Evolutionary conservation across 2,113 vertebrate genomes (phyloP).

Genomic region (Ceyx cyanopectus): DNA sequence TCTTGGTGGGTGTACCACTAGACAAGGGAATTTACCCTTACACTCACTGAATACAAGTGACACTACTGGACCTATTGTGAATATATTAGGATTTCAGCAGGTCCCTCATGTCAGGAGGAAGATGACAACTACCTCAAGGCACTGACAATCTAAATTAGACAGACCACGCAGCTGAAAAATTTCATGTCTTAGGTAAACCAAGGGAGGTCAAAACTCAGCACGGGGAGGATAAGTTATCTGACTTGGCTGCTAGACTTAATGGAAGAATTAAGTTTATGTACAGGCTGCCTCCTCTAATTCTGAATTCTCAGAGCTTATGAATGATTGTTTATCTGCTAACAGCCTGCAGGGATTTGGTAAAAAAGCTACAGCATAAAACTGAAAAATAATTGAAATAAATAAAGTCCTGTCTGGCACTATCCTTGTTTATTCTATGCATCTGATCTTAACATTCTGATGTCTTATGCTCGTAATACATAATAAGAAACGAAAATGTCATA

Average conservation of each 20-base stretch:
- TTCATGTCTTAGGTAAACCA: constrained; percentile 19
- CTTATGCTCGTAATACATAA: constrained; percentile 45
- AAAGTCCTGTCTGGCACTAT: constrained; percentile 55
- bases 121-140: constrained; percentile 14
- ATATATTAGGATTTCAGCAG: neutral
- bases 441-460: constrained; percentile 63
- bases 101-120: neutral
- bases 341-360: constrained; percentile 50
- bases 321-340: constrained; percentile 48
- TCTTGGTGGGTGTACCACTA: neutral
- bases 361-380: constrained; percentile 57
- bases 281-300: constrained; percentile 21
- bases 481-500: constrained; percentile 67
- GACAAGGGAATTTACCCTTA: neutral
- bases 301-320: constrained; percentile 26
- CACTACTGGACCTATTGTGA: neutral
- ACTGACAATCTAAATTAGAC: constrained; percentile 24
- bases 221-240: neutral
- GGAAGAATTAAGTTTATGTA: constrained; percentile 39
- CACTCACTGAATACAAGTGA: neutral
- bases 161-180: neutral
- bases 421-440: constrained; percentile 45
- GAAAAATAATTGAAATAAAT: constrained; percentile 71
- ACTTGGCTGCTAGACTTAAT: neutral
- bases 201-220: constrained; percentile 13